These are phyloP conservation scores for Columbina picui DNA, from an alignment of 2,113 vertebrate genomes.

Conservation along the genomic window DNA sequence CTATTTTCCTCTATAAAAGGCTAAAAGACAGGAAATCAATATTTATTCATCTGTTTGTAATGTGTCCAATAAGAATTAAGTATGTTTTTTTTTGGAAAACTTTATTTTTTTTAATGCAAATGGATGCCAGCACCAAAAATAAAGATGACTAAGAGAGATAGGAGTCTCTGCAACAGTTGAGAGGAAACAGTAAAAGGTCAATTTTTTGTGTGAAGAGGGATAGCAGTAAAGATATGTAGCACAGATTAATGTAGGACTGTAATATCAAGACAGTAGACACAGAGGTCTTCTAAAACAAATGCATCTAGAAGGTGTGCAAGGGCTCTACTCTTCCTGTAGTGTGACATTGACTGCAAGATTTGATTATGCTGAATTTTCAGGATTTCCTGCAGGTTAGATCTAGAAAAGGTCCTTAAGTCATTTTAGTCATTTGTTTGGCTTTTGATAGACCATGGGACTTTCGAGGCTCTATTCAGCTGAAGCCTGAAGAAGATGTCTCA, in stretches of 20 bases:
- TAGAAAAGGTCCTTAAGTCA: neutral
- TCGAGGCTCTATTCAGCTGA: neutral
- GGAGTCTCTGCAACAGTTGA: neutral
- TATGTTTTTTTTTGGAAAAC: neutral
- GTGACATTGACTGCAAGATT: neutral
- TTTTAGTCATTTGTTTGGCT: neutral
- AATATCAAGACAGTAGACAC: neutral
- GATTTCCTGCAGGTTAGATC: neutral
- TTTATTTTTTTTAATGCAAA: neutral
- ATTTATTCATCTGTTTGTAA: neutral
- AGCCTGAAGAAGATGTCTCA: neutral
- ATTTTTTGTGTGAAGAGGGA: neutral
- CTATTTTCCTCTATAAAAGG: neutral
- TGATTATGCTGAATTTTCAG: neutral
- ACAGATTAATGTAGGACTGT: neutral
- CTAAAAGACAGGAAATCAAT: neutral
- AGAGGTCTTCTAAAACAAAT: neutral
- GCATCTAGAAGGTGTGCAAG: fast-evolving
- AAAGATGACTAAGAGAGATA: neutral
- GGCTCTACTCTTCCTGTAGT: neutral
- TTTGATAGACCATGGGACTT: neutral
- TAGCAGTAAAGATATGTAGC: neutral
- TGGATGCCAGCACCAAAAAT: neutral
- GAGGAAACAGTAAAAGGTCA: neutral
- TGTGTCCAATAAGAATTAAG: neutral